A percentile compares a stretch with the other conserved stretches of the same genome.
phyloP scores from a whole-genome alignment of 2,113 vertebrate genomes.

The Seriola rivoliana region DNA sequence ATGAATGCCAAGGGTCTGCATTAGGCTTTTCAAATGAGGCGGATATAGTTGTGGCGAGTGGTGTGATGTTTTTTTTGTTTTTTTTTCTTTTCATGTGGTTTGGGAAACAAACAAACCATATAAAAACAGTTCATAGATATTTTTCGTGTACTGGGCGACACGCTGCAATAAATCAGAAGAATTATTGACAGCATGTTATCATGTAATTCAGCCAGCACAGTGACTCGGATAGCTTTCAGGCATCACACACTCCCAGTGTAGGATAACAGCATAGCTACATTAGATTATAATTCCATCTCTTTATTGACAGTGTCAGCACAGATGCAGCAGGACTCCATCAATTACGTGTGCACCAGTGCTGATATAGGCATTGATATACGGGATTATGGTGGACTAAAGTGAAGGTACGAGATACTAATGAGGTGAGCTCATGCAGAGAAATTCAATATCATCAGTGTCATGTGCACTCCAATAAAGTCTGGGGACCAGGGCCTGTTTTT shows the following conservation, averaged over 20 bases:
- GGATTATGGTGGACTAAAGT: neutral
- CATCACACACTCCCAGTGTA: neutral
- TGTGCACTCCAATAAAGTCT: neutral
- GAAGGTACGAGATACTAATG: constrained; percentile 29
- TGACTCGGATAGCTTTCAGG: neutral
- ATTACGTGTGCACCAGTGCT: neutral
- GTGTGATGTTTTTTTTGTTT: too few relatives aligned
- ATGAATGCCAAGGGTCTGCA: constrained; percentile 40
- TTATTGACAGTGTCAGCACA: constrained; percentile 18
- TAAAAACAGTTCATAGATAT: neutral
- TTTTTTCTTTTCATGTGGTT: neutral
- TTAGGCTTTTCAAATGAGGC: constrained; percentile 40
- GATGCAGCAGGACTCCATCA: constrained; percentile 18
- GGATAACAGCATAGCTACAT: neutral
- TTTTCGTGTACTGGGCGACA: neutral
- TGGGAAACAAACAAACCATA: neutral
- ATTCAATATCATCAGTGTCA: constrained; percentile 45
- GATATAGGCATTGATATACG: neutral
- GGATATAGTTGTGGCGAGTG: neutral
- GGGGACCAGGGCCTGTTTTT: neutral
- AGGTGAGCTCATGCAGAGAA: constrained; percentile 36
- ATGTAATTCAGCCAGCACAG: neutral
- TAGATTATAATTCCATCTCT: neutral
- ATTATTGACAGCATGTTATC: neutral
- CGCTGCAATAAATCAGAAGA: neutral